A percentile compares a stretch with the other conserved stretches of the same genome.
phyloP scores from a whole-genome alignment of 2,888 invertebrate species.

The Thymelicus acteon region DNA sequence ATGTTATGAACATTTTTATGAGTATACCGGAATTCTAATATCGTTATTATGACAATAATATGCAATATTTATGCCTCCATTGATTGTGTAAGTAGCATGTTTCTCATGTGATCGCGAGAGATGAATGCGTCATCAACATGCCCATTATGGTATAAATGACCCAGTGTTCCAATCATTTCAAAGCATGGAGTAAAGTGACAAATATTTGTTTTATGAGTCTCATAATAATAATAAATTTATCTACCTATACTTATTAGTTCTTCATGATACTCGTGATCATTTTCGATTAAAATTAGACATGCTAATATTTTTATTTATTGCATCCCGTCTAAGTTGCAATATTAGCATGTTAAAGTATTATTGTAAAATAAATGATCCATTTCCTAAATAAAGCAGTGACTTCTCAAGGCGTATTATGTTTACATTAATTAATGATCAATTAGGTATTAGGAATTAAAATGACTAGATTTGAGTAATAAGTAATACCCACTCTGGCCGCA shows the following conservation, averaged over 20 bases:
- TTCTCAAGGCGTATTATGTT: conserved; percentile 25
- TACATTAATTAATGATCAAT: conserved; percentile 5
- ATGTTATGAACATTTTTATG: conserved; percentile 23
- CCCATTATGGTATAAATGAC: conserved; percentile 43
- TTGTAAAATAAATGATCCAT: conserved; percentile 31
- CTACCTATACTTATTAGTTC: conserved; percentile 19
- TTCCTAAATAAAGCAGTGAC: conserved; percentile 26
- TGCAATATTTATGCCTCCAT: conserved; percentile 22
- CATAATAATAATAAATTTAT: conserved; percentile 6
- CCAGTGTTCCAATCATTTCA: conserved; percentile 28
- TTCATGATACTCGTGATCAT: conserved; percentile 7
- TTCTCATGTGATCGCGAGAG: conserved; percentile 52
- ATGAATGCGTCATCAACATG: conserved; percentile 41
- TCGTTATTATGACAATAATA: conserved; percentile 34
- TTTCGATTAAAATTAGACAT: conserved; percentile 20
- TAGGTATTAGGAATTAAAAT: neutral
- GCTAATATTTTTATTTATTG: conserved; percentile 26
- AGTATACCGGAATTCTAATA: conserved; percentile 29
- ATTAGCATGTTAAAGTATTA: conserved; percentile 21
- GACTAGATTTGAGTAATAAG: neutral
- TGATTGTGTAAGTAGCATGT: conserved; percentile 47
- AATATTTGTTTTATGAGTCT: conserved; percentile 35
- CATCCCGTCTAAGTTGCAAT: conserved; percentile 31
- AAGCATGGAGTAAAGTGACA: conserved; percentile 46
- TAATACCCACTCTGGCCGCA: no score